phyloP scores from a whole-genome alignment of 2,113 vertebrate species.

The Accipiter cooperii region DNA sequence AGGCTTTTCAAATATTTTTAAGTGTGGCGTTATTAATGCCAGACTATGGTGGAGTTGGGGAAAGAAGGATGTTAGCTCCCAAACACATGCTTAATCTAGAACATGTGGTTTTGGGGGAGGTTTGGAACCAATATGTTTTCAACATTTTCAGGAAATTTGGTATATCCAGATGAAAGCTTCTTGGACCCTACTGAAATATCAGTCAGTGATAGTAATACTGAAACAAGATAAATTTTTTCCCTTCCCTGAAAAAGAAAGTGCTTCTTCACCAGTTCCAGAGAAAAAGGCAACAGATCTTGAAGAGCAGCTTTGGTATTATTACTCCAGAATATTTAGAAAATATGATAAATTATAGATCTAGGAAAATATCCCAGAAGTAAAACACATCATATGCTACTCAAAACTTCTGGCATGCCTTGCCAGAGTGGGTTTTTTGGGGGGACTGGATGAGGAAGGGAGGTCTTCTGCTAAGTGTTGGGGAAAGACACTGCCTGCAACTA shows the following conservation, averaged over 20 bases:
- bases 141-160: slow-evolving; percentile 67
- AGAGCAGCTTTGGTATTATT: not conserved
- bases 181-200: slow-evolving; percentile 32
- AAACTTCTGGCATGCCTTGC: not conserved
- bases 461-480: not conserved
- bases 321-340: not conserved
- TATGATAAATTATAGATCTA: not conserved
- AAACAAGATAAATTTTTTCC: not conserved
- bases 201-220: not conserved
- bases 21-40: slow-evolving; percentile 22
- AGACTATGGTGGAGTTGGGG: not conserved
- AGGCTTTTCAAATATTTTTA: slow-evolving; percentile 3
- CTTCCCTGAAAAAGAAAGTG: not conserved
- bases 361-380: not conserved
- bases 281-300: not conserved
- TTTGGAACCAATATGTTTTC: slow-evolving; percentile 55
- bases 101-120: slow-evolving; percentile 26
- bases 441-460: not conserved
- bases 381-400: not conserved
- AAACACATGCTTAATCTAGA: slow-evolving; percentile 57
- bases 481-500: not conserved
- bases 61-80: slow-evolving; percentile 35
- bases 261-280: not conserved
- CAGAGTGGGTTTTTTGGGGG: not conserved
- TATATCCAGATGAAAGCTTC: slow-evolving; percentile 60